These are phyloP conservation scores for Beris morrisii DNA, from an alignment of 2,888 invertebrate genomes.

Conservation along the genomic window DNA sequence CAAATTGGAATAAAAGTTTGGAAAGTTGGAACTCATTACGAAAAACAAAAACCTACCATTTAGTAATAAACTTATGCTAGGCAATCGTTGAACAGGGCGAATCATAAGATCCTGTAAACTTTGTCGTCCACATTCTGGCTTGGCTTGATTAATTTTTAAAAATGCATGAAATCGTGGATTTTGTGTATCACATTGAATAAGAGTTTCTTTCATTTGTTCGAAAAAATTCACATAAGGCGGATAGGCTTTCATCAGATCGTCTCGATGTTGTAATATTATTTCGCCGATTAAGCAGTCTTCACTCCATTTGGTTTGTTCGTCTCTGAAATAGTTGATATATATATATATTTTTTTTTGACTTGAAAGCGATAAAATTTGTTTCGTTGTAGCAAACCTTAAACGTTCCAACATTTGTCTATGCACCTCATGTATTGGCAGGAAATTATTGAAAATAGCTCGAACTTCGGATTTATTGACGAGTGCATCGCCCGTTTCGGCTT, in stretches of 20 bases:
- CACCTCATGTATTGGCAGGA: slow-evolving; percentile 91
- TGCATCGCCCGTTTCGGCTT: slow-evolving; percentile 73
- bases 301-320: slow-evolving; percentile 68
- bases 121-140: slow-evolving; percentile 95
- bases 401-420: slow-evolving; percentile 76
- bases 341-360: background rate
- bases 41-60: slow-evolving; percentile 67
- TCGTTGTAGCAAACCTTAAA: slow-evolving; percentile 49
- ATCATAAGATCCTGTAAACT: slow-evolving; percentile 94
- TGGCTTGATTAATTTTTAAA: slow-evolving; percentile 91
- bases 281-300: slow-evolving; percentile 87
- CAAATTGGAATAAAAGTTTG: no score
- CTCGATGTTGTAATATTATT: slow-evolving; percentile 83
- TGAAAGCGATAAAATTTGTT: background rate
- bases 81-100: slow-evolving; percentile 95
- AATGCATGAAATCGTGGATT: slow-evolving; percentile 98
- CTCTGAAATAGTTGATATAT: slow-evolving; percentile 38
- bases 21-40: background rate
- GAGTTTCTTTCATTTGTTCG: slow-evolving; percentile 93
- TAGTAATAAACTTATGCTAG: slow-evolving; percentile 91
- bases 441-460: slow-evolving; percentile 92
- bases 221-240: slow-evolving; percentile 98
- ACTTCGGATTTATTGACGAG: slow-evolving; percentile 88
- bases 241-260: slow-evolving; percentile 89
- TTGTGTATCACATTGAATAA: slow-evolving; percentile 85